A percentile compares a stretch with the other conserved stretches of the same genome.
These are phyloP conservation scores for Pterocles burchelli DNA, from an alignment of 2,113 vertebrate species.

Conservation along the genomic window DNA sequence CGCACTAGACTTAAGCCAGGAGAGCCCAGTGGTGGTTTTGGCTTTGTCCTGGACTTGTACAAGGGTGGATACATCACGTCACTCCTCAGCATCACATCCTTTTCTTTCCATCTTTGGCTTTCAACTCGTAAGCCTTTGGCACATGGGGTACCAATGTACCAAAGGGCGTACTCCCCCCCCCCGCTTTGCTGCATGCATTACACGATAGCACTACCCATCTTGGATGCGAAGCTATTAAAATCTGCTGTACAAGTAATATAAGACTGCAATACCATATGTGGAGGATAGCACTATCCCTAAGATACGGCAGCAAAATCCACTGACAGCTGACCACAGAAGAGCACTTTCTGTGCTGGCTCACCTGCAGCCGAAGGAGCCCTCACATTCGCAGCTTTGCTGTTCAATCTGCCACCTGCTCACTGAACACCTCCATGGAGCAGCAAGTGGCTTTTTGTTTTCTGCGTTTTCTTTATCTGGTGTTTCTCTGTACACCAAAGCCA, in stretches of 20 bases:
- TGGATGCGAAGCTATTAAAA: rapidly evolving
- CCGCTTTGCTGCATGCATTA: rapidly evolving
- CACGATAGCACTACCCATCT: not conserved
- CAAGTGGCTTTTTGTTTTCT: not conserved
- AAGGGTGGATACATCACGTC: not conserved
- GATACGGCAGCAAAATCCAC: not conserved
- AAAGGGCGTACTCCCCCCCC: rapidly evolving
- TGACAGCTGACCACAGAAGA: not conserved
- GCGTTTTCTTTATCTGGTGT: not conserved
- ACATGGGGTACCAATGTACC: not conserved
- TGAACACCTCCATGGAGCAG: not conserved
- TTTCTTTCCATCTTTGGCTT: not conserved
- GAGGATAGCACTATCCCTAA: not conserved
- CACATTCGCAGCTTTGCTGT: not conserved
- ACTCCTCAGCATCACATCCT: rapidly evolving
- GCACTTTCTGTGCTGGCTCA: not conserved
- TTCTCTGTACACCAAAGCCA: not conserved
- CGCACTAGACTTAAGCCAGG: rapidly evolving
- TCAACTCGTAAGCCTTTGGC: not conserved
- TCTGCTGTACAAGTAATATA: rapidly evolving
- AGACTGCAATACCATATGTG: rapidly evolving
- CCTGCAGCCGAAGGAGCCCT: not conserved
- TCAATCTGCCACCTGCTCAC: not conserved
- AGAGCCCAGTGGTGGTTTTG: not conserved
- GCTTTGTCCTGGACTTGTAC: not conserved